Evolutionary conservation across 2,797 vertebrate species (phyloP), one percentile per base, ranked within the genome.

Genomic region (Mormyrus proboscirostris): DNA sequence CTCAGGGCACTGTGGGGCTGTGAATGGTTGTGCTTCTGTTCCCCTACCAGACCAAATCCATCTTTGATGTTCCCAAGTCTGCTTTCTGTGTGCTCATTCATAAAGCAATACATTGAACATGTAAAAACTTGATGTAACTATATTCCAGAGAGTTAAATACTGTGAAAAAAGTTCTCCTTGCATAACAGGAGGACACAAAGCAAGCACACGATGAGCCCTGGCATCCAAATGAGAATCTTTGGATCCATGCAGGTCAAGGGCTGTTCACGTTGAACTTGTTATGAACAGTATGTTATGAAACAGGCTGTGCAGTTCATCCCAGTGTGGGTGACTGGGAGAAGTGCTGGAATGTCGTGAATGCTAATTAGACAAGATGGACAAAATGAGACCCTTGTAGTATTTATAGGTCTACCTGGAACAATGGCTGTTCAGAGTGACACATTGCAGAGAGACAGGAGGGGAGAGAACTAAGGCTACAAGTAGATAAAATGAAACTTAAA

Each of bases 51-150:
- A 92, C 92, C 90, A 41, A 22, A 76, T 89, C 92, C 90, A 94
- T 94, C 94, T 95, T 95, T 95, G 93, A 96, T 94, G 94, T 95
- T 93, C 94, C 88, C 92, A 94, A 95, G 91, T 83, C 89, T 89
- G 62, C 84, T 62, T 57, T 89, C 49, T 89, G 57, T 65, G 88
- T 89, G 85, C 49, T 73, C 88, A 88, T 50, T 86, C 22, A 53
- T 88, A 87, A 9, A n/a, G 55, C n/a, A 59, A 38, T 41, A 59
- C 76, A 49, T 82, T n/a, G 65, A 14, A 73, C 12, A 73, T 73
- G 65, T 73, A 38, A 73, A 5, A 73, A 33, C 29, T 73, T 73
- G 12, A 73, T 73, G 10, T 73, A 73, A 73, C 29, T 38, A 38
- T 73, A 73, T 73, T 73, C 29, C 12, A 33, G 65, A 1, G 29